phyloP scores from a whole-genome alignment of 53 echinoderm and acorn worm genomes.

The Actinopyga echinites region DNA sequence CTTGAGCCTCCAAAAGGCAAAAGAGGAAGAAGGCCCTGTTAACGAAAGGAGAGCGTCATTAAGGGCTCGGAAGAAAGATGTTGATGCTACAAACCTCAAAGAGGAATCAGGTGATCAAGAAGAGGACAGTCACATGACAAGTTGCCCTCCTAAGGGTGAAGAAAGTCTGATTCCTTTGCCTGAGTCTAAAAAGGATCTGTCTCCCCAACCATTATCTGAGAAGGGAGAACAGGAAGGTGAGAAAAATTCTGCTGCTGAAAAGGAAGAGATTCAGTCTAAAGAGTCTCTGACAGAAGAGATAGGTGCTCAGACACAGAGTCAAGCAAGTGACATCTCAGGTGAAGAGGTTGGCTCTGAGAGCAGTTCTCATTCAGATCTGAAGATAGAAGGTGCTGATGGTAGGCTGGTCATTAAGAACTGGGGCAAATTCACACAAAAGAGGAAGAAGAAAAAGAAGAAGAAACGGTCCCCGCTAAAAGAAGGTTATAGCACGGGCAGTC shows the following conservation, averaged over 20 bases:
- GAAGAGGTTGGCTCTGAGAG: constrained; percentile 20
- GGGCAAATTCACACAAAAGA: neutral
- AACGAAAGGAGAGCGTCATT: constrained; percentile 12
- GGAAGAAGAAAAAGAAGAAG: constrained; percentile 36
- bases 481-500: neutral
- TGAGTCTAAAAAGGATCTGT: too few species aligned
- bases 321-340: constrained; percentile 12
- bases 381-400: constrained; percentile 34
- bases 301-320: neutral
- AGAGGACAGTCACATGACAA: neutral
- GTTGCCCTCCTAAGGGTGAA: too few species aligned
- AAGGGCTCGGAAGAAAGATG: neutral
- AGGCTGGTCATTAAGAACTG: constrained; percentile 24
- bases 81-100: neutral
- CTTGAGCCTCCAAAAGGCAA: neutral
- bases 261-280: neutral
- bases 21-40: neutral
- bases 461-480: neutral
- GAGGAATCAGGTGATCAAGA: constrained; percentile 2
- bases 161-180: too few species aligned
- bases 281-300: constrained; percentile 27
- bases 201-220: neutral
- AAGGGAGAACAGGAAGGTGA: neutral
- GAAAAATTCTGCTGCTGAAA: neutral
- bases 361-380: constrained; percentile 6